Percentiles rank a stretch among this genome's conserved stretches.
Evolutionary conservation across 2,113 vertebrate species (phyloP).

Genomic region (Gila orcuttii): DNA sequence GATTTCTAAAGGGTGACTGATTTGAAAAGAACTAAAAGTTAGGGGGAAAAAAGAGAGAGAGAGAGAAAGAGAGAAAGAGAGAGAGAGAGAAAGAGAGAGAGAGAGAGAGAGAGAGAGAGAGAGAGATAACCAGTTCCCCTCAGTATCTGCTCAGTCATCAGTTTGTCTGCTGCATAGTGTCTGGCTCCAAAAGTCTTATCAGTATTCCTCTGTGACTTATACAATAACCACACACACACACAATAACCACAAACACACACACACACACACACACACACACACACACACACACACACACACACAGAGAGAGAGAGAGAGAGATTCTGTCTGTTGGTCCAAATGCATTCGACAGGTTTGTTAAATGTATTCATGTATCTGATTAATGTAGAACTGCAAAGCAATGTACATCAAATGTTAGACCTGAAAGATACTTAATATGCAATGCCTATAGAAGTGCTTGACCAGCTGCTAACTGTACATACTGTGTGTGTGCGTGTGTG

Average conservation of each 20-base stretch:
- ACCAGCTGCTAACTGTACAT: background rate
- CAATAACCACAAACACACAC: no score
- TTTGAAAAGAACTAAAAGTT: constrained; percentile 6
- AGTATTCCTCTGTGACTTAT: constrained; percentile 70
- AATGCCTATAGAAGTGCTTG: background rate
- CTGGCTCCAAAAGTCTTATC: constrained; percentile 79
- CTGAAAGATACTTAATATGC: background rate
- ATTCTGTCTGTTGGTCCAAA: background rate
- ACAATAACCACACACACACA: constrained; percentile 61
- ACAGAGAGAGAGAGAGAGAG: no score
- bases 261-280: constrained; percentile 43
- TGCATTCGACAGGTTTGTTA: background rate
- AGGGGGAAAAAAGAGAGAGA: constrained; percentile 5
- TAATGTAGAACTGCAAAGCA: background rate
- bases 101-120: constrained; percentile 36
- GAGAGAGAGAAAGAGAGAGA: constrained; percentile 29
- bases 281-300: constrained; percentile 32
- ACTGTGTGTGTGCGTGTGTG: background rate
- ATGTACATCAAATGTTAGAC: background rate
- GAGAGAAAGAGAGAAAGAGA: constrained; percentile 33
- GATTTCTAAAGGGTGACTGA: background rate
- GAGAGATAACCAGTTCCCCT: constrained; percentile 49
- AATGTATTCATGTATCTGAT: background rate
- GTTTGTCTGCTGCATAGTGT: constrained; percentile 62
- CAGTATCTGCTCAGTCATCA: constrained; percentile 77